These are phyloP conservation scores for Bolinopsis microptera DNA, from an alignment of 37 sponge, comb jelly and placozoan species.

Conservation along the genomic window DNA sequence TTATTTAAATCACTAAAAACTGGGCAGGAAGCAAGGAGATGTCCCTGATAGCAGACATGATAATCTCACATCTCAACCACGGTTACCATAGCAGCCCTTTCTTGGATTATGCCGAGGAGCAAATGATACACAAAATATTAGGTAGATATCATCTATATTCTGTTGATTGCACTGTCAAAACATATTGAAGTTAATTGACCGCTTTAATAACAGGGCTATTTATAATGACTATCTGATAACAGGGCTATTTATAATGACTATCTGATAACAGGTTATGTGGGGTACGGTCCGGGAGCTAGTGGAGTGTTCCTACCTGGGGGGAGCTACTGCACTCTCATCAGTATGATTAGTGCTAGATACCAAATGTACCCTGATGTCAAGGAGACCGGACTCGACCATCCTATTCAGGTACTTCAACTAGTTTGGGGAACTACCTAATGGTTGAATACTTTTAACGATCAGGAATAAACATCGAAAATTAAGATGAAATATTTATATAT, in stretches of 20 bases:
- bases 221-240: too few species aligned
- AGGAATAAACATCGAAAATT: too few species aligned
- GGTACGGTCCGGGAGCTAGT: neutral
- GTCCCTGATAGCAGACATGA: conserved; percentile 46
- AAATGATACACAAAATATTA: neutral
- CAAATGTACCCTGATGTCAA: neutral
- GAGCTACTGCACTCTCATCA: conserved; percentile 25
- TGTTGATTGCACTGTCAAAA: too few species aligned
- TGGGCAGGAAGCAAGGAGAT: neutral
- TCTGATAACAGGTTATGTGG: conserved; percentile 57
- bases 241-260: too few species aligned
- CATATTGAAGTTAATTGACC: too few species aligned
- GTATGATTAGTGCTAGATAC: neutral
- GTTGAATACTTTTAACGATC: too few species aligned
- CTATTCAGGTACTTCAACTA: neutral
- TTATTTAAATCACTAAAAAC: too few species aligned
- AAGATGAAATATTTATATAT: too few species aligned
- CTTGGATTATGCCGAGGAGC: conserved; percentile 16
- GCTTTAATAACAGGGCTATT: too few species aligned
- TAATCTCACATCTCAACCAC: conserved; percentile 16
- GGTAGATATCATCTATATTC: neutral
- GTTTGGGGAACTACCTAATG: too few species aligned
- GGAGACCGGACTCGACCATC: neutral
- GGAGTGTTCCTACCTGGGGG: conserved; percentile 46
- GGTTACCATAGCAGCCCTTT: neutral